Evolutionary conservation across 37 sponge, comb jelly and placozoan genomes (phyloP), one percentile per base, ranked within the genome.

Genomic region (Petrosia ficiformis): DNA sequence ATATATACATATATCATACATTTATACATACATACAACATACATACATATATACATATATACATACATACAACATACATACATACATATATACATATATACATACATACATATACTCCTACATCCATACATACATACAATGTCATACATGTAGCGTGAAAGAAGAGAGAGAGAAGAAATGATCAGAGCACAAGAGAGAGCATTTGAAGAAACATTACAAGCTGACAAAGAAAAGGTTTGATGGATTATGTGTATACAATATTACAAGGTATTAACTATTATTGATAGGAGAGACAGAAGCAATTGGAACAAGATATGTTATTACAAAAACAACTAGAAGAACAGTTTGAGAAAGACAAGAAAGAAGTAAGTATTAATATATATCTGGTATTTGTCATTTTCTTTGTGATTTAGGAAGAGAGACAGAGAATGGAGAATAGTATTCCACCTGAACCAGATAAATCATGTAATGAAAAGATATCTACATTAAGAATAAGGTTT

Each of bases 131-230:
- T 42, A 8, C 21, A 19, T 22, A 29, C 16, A 31, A 21, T 25
- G 42, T 31, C 34, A 22, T 25, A 2, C 33, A n/a, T 42, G 24
- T 73, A 95, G 90, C 43, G 33, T 31, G 91, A 87, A 16, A 76
- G 96, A 39, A 14, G 68, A 34, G 81, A 37, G 0, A 44, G 93
- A 52, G 88, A 89, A 44, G 14, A 34, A 25, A 89, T 95, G 79
- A 92, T 79, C 48, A 73, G 59, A 38, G 84, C 82, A 39, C 96
- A 92, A 72, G 92, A 95, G 67, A 19, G 37, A 68, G 90, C 87
- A 2, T 92, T 86, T 42, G 67, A 70, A 43, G 94, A 79, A 65
- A 93, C 93, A 39, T 67, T 89, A 36, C 54, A 32, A 8, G 83
- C 83, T 38, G 93, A 95, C 73, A 72, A 66, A 52, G 67, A 80